Percentiles rank a stretch among this genome's conserved stretches.
Conservation (phyloP, 2,888 invertebrate species). For the Hypselothyrea guttata region DNA sequence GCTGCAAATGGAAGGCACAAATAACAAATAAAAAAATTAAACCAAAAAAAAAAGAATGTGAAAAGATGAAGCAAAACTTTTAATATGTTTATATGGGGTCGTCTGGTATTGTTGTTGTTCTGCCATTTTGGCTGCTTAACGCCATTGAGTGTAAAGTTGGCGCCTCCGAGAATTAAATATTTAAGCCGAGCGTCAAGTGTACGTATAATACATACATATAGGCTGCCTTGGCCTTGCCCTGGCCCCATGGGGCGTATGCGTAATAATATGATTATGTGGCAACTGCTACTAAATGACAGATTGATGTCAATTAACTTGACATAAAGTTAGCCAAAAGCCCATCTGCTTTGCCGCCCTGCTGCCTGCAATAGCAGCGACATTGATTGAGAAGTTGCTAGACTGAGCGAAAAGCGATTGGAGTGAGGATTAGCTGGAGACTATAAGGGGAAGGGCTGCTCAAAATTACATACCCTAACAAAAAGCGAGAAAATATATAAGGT, state of each 20-base stretch:
- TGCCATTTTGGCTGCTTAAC: constrained; percentile 39
- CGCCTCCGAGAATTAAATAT: constrained; percentile 63
- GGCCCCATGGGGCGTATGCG: constrained; percentile 61
- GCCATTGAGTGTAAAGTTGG: constrained; percentile 60
- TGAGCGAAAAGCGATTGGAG: neutral
- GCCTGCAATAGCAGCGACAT: constrained; percentile 7
- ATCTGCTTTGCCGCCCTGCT: constrained; percentile 5
- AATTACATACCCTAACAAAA: constrained; percentile 9
- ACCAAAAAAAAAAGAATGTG: constrained; percentile 15
- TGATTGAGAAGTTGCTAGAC: neutral
- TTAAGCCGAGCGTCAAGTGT: constrained; percentile 51
- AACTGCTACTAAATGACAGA: constrained; percentile 65
- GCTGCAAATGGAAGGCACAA: constrained; percentile 60
- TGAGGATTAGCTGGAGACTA: neutral
- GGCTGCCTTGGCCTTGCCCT: constrained; percentile 13
- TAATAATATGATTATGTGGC: constrained; percentile 70
- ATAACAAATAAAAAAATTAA: constrained; percentile 16
- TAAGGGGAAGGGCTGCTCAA: constrained; percentile 9
- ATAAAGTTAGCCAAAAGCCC: constrained; percentile 37
- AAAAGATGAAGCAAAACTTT: constrained; percentile 53
- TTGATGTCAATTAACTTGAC: constrained; percentile 73
- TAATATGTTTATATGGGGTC: constrained; percentile 72
- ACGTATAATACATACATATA: too few species aligned
- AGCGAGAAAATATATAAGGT: too few species aligned
- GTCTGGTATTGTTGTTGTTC: constrained; percentile 19